Conservation (phyloP, 1,140 invertebrate genomes). For the Leptinotarsa defecta region DNA sequence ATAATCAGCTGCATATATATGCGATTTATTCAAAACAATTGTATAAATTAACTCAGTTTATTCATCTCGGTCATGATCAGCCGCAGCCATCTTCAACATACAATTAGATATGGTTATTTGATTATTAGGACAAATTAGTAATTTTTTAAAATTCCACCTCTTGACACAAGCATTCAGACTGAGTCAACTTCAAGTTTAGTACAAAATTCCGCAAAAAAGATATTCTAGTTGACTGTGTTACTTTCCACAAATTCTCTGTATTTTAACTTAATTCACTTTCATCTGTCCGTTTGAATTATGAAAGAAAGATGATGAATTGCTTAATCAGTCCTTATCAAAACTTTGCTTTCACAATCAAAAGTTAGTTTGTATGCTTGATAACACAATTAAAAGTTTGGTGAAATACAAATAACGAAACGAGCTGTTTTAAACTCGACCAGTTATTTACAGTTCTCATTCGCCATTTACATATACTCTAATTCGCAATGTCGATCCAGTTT, state of each 20-base stretch:
- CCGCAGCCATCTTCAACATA: too few species aligned
- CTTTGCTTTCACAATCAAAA: constrained; percentile 3
- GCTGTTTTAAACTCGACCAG: neutral
- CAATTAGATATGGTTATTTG: too few species aligned
- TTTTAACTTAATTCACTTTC: neutral
- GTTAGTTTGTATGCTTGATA: constrained; percentile 3
- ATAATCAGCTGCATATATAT: too few species aligned
- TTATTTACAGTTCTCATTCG: constrained; percentile 1
- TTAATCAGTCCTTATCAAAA: constrained; percentile 8
- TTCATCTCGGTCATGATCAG: too few species aligned
- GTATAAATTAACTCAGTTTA: too few species aligned
- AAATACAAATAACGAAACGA: constrained; percentile 7
- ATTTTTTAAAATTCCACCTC: too few species aligned
- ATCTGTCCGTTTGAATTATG: neutral
- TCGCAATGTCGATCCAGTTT: neutral
- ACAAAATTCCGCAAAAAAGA: too few species aligned
- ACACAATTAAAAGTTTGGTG: neutral
- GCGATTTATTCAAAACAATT: too few species aligned
- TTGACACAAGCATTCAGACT: too few species aligned
- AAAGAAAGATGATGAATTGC: constrained; percentile 3
- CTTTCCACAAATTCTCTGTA: neutral
- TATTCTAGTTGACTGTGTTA: neutral
- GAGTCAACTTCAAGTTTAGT: too few species aligned
- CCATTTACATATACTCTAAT: constrained; percentile 1
- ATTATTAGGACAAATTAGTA: too few species aligned